Base-by-base conservation (phyloP, 2,797 vertebrate species). In the Pygocentrus nattereri region DNA sequence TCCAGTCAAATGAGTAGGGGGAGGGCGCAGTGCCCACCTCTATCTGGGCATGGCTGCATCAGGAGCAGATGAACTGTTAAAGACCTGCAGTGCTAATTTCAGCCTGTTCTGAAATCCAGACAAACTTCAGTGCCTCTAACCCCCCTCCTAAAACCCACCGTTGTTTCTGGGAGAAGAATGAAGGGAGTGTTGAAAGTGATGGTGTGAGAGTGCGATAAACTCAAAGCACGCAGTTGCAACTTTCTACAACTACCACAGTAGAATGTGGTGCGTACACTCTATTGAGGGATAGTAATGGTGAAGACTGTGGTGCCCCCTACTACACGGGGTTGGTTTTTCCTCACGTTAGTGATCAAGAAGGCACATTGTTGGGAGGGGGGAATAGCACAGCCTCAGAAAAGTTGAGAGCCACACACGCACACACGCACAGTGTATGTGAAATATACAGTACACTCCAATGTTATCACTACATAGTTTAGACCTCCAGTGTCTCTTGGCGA, bases 311-410 rank as follows among this genome's bases (percentile, higher is more conserved):
- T 44, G 56, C 27, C 70, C 67, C 27, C 76, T 82, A 56, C 76
- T 68, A 77, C 27, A 61, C 69, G 27, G 30, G 44, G 27, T 79
- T 62, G 68, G n/a, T 74, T 76, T 58, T 59, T 62, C 65, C 54
- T 56, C 54, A 75, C 23, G 44, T 56, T 75, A 25, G 41, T 68
- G 68, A 41, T 67, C 38, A 69, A 86, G 82, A 79, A 54, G 83
- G 86, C 77, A 81, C 75, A 82, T 82, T 81, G 74, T 56, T 18
- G 54, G 85, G 34, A 34, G 41, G 13, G 23, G 25, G 58, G 7
- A 87, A 83, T 79, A 84, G 87, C 85, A 90, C 87, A 89, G 83
- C 89, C 88, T 91, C 85, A 85, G 85, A 91, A 85, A 90, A 84
- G 85, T 90, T 86, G 86, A 52, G 90, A 91, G 90, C 90, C 31